Evolutionary conservation across 2,113 vertebrate genomes (phyloP), one percentile per base, ranked within the genome.

Genomic region (Redunca redunca): DNA sequence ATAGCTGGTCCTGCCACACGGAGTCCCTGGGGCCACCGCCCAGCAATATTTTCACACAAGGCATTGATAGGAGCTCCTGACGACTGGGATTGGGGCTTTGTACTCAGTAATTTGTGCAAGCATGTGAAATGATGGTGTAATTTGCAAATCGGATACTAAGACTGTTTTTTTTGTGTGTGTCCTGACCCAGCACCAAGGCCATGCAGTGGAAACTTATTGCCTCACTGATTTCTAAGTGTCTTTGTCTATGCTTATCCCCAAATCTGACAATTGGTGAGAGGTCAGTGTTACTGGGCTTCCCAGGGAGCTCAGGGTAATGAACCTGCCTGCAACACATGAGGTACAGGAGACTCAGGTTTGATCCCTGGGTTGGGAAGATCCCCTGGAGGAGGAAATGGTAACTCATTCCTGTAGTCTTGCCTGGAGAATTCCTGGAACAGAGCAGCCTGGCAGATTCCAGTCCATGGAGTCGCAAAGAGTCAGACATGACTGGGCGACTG

Each of bases 41-140:
- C 25, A 12, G 16, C 0, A 50, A 19, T 1, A 2, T 33, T 26
- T 43, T 23, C 55, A 83, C 0, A 0, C 6, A 3, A 28, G 28
- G 3, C 0, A 0, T 33, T 25, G 5, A 23, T 3, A 2, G 3
- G 36, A 43, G 9, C 15, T 43, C 14, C n/a, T 28, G 33, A 30
- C 0, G 5, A 5, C 3, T 7, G 23, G 21, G 5, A 19, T 3
- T 1, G 46, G 7, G 62, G 28, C 8, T 7, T 50, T 28, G 23
- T 7, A 5, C 64, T 90, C 30, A 43, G 43, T 55, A 17, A 2
- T 78, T 28, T 55, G 53, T 2, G 58, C 26, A 3, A 0, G 5
- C 7, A 0, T 13, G 0, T 21, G n/a, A 33, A 43, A 11, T 43
- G 19, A 58, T 4, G 62, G 30, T 14, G 1, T 16, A 48, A 40